Evolutionary conservation across 2,113 vertebrate genomes (phyloP).

Genomic region (Regulus satrapa): DNA sequence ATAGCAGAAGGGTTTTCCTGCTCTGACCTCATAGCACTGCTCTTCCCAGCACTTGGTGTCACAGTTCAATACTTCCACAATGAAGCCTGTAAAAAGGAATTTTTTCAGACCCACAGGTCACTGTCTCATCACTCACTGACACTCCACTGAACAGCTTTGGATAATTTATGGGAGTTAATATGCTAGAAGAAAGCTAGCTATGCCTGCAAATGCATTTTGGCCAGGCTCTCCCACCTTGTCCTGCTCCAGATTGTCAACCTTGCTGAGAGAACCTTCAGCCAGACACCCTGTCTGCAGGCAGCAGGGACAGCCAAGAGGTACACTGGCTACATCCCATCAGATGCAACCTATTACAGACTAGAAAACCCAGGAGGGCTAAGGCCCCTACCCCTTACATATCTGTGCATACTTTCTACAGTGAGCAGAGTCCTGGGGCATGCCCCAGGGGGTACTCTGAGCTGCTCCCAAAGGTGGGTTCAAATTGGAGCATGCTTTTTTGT

Average conservation of each 20-base stretch:
- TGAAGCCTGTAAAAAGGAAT: neutral
- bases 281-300: neutral
- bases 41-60: neutral
- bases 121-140: neutral
- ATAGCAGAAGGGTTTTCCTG: neutral
- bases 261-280: neutral
- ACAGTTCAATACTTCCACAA: no score
- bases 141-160: neutral
- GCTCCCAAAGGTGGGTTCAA: neutral
- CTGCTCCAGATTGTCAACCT: no score
- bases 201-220: neutral
- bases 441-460: neutral
- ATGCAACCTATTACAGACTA: neutral
- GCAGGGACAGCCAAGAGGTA: neutral
- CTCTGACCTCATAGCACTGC: neutral
- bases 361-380: neutral
- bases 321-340: accelerated
- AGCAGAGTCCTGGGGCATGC: accelerated
- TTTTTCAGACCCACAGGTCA: neutral
- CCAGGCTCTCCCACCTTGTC: neutral
- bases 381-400: accelerated
- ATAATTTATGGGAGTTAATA: neutral
- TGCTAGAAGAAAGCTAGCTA: neutral
- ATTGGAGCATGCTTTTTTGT: neutral
- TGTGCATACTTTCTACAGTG: neutral